Base-by-base conservation (phyloP, 2,888 invertebrate genomes). In the Morpho deidamia region DNA sequence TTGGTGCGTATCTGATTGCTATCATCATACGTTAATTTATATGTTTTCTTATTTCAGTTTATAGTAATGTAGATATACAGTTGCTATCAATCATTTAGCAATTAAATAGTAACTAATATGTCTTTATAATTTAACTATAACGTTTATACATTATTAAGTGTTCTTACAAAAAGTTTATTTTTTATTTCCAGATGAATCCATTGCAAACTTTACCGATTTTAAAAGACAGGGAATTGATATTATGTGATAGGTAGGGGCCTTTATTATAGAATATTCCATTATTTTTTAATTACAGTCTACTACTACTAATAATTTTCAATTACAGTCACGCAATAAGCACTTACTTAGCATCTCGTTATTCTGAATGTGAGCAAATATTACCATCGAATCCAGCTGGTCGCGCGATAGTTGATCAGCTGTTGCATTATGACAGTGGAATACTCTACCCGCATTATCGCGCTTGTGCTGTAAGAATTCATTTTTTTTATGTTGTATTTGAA, bases 191-290 rank as follows among this genome's bases (percentile, higher is more conserved):
- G 92, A 82, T 92, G 74, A 93, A 93, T 74, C 92, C 93, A 8
- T 89, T 91, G 58, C 92, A 92, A 67, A 91, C 92, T 2, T 82
- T 94, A 59, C 94, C 94, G 11, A 90, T 93, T 42, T 74, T 94
- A 57, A 86, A 91, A 59, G 94, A 94, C 64, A 88, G 90, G 52
- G 92, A 92, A 40, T 85, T 91, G 44, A 76, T 86, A 40, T 69
- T 94, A 42, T 85, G 83, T 70, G 94, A 94, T 71, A 93, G 93
- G 72, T 93, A 91, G 56, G 83, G 1, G 8, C 7, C 7, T 10
- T 23, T 23, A 23, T 90, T 9, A 1, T 42, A 34, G 7, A n/a
- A 48, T 41, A 48, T 48, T 11, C n/a, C n/a, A 23, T 44, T 37
- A 14, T 44, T 40, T 35, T 40, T 9, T 40, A 32, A 8, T 43